Conservation (phyloP, 2,797 vertebrate species). For the Fistularia tabacaria region DNA sequence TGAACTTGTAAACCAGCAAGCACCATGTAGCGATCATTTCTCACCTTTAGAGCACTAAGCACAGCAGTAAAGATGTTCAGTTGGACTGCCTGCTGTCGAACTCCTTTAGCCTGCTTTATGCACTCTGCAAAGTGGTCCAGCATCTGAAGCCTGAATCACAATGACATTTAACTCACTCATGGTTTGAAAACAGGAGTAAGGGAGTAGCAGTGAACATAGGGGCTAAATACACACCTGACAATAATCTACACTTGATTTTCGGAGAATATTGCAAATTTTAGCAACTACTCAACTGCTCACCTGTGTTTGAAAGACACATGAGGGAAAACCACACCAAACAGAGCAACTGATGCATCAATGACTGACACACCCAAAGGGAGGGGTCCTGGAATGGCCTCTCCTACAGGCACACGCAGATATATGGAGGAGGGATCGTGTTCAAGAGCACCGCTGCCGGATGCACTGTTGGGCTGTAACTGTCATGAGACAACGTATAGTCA, state of each 20-base stretch:
- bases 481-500: constrained; percentile 11
- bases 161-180: background rate
- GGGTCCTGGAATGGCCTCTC: constrained; percentile 93
- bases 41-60: constrained; percentile 95
- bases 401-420: constrained; percentile 90
- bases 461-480: constrained; percentile 97
- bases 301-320: constrained; percentile 98
- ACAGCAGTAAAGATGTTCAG: constrained; percentile 98
- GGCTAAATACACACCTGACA: background rate
- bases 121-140: constrained; percentile 99
- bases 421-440: constrained; percentile 98
- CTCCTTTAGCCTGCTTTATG: constrained; percentile 97
- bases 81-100: constrained; percentile 97
- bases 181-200: background rate
- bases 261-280: background rate
- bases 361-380: constrained; percentile 96
- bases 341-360: constrained; percentile 95
- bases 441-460: constrained; percentile 94
- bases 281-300: constrained; percentile 51
- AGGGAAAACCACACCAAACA: constrained; percentile 97
- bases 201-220: background rate
- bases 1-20: too few relatives aligned
- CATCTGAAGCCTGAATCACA: constrained; percentile 88
- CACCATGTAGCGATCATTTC: constrained; percentile 2
- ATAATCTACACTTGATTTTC: background rate